A percentile compares a stretch with the other conserved stretches of the same genome.
phyloP scores from a whole-genome alignment of 2,797 vertebrate genomes.

The Platalea minor region DNA sequence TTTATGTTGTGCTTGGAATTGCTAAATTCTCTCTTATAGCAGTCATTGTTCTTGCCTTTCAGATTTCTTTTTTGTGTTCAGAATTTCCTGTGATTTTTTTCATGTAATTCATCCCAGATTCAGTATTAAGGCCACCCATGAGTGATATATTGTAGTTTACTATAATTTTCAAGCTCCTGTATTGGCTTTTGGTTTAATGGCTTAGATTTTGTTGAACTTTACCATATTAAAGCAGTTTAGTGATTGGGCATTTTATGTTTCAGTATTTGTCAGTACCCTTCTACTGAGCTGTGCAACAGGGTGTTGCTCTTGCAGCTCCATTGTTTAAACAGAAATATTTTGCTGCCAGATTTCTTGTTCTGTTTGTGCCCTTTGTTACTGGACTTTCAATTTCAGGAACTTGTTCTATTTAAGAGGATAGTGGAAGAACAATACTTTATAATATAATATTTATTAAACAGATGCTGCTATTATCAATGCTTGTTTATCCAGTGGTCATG shows the following conservation, averaged over 20 bases:
- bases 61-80: background rate
- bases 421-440: conserved; percentile 22
- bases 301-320: background rate
- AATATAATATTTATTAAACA: conserved; percentile 10
- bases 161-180: background rate
- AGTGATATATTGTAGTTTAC: background rate
- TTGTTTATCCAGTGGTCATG: background rate
- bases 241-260: background rate
- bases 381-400: conserved; percentile 42
- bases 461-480: background rate
- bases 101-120: background rate
- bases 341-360: conserved; percentile 21
- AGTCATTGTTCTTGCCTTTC: background rate
- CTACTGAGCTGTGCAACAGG: background rate
- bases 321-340: conserved; percentile 23
- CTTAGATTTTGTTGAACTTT: background rate
- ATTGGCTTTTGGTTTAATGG: background rate
- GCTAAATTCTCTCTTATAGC: background rate
- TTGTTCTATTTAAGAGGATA: background rate
- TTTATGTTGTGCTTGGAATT: background rate
- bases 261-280: background rate
- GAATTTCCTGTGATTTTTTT: background rate
- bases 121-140: background rate
- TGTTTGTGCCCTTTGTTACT: background rate
- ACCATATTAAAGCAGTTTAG: background rate